These are phyloP conservation scores for Pipistrellus nathusii DNA, from an alignment of 2,797 vertebrate species.

Conservation along the genomic window DNA sequence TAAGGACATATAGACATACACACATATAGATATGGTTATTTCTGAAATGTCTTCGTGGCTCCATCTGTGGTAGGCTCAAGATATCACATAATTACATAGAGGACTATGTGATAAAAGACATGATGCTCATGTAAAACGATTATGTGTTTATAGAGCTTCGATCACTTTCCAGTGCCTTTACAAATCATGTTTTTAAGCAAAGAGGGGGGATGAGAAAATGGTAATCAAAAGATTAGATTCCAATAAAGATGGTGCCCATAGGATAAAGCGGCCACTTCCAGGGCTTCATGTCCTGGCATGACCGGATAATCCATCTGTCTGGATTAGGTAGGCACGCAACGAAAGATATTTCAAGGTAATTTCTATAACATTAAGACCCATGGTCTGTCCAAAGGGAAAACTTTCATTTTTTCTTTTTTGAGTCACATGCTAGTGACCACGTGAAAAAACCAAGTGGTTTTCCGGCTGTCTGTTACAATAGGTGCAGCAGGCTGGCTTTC, in stretches of 20 bases:
- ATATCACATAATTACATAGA: not conserved
- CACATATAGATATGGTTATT: not conserved
- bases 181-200: conserved; percentile 23
- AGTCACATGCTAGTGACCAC: not conserved
- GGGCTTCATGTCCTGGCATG: not conserved
- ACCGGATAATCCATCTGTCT: not conserved
- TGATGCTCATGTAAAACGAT: not conserved
- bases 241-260: not conserved
- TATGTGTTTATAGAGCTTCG: not conserved
- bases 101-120: not conserved
- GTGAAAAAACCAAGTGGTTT: not conserved
- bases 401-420: not conserved
- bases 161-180: not conserved
- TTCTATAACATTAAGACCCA: not conserved
- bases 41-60: not conserved
- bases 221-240: not conserved
- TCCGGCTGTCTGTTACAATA: not conserved
- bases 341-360: not conserved
- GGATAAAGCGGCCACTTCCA: not conserved
- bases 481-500: not conserved
- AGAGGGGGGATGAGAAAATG: not conserved
- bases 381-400: conserved; percentile 15
- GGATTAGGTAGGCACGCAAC: too few species aligned
- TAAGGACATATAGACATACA: not conserved
- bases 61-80: not conserved